Evolutionary conservation across 2,888 invertebrate genomes (phyloP), one percentile per base, ranked within the genome.

Genomic region (Drosophila neotestacea): DNA sequence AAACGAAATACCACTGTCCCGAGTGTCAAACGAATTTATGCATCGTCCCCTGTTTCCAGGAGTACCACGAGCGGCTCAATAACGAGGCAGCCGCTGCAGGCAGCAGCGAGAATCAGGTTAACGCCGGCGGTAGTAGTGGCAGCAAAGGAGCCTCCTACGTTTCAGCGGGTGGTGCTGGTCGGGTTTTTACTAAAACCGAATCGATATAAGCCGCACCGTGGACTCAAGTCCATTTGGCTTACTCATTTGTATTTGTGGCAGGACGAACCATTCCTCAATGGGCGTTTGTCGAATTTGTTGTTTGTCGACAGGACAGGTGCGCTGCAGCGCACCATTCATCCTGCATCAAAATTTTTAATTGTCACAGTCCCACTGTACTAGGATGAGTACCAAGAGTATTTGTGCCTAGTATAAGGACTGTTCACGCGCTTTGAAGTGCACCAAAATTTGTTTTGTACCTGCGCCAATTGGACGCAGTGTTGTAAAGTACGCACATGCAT

Each of bases 1-100:
- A 97, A 93, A 97, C 97, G 1, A 97, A 97, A 92, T 97, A 97
- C 92, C 96, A 97, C 90, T 97, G 97, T 93, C 97, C 97, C 0
- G 97, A 97, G 92, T 97, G 97, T 92, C 96, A 96, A 92, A 96
- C 96, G 70, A 97, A 97, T 92, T 94, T 97, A 58, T 97, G 97
- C 92, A 97, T 97, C 89, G 97, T 97, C 73, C 97, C 97, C 42
- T 97, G 97, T 93, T 97, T 97, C 93, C 97, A 97, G 92, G 95
- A 96, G 88, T 96, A 96, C 91, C 96, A 96, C 90, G 96, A 96
- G 88, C 94, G 95, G 28, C 94, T 94, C 46, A 90, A 91, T 47
- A 91, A 88, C 13, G 92, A 92, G 54, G 85, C 90, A 30, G 86
- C 91, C 47, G 77, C 88, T 22, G 51, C 42, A 5, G 39, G 85